Evolutionary conservation across 2,113 vertebrate species (phyloP).

Genomic region (Hippocampus guttulatus): DNA sequence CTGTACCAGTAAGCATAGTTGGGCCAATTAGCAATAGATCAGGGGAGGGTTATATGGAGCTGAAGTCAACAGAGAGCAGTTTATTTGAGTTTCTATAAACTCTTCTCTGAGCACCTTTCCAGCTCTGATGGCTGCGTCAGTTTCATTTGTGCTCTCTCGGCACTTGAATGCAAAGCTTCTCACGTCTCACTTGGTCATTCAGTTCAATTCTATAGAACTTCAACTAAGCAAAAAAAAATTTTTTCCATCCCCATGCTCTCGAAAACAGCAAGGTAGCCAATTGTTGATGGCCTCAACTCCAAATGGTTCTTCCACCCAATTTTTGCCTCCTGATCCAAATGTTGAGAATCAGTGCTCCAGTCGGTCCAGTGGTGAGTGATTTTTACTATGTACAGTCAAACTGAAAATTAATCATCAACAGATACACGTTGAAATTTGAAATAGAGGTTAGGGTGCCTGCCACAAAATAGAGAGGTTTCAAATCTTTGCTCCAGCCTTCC

Average conservation of each 20-base stretch:
- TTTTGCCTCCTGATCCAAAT: too few species aligned
- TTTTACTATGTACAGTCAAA: too few species aligned
- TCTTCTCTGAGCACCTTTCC: background rate
- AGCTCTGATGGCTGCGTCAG: background rate
- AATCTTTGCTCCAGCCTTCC: too few species aligned
- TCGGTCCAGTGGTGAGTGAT: too few species aligned
- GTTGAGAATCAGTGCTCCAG: too few species aligned
- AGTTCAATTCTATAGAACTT: background rate
- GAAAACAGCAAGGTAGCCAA: background rate
- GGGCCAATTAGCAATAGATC: background rate
- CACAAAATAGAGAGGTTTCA: too few species aligned
- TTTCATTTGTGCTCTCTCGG: background rate
- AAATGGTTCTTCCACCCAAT: too few species aligned
- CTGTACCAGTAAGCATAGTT: background rate
- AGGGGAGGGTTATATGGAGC: background rate
- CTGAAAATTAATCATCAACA: too few species aligned
- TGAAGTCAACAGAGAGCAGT: constrained; percentile 1
- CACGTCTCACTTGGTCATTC: background rate
- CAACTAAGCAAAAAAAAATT: background rate
- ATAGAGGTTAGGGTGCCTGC: too few species aligned
- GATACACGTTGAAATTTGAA: too few species aligned
- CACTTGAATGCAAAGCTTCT: background rate
- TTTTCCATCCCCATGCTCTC: background rate
- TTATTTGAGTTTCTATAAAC: background rate
- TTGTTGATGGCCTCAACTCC: background rate